Evolutionary conservation across 2,113 vertebrate genomes (phyloP), one percentile per base, ranked within the genome.

Genomic region (Ploceus nigricollis): DNA sequence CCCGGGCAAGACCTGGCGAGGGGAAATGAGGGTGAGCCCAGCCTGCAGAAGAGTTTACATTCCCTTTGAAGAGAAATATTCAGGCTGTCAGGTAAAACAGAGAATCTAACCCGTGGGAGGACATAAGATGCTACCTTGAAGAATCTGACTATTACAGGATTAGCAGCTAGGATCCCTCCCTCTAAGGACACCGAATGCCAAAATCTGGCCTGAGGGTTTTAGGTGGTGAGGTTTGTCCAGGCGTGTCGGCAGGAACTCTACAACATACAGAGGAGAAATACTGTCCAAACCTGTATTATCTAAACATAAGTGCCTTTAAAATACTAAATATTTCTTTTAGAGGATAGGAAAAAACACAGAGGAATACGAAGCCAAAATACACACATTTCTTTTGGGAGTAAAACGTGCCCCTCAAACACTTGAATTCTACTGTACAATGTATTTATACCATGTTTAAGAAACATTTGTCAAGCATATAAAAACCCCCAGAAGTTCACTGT

Each of bases 101-200:
- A 93, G 61, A 42, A 60, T 64, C 78, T 87, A 95, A 95, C 87
- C 54, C 7, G 22, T 91, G 93, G 88, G 88, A 96, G 93, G 92
- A 94, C 85, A 90, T 91, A 88, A 93, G 90, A 96, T 82, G 88
- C 88, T 95, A 78, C 94, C 89, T 82, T 91, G 89, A 97, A 89
- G 91, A 94, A 95, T 89, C 78, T 82, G 86, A 78, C 94, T 95
- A 96, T 96, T 96, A 96, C 81, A 80, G 94, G 96, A 97, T 96
- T 97, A 97, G 91, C n/a, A 71, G 72, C 93, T 91, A 75, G 33
- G 44, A 90, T 93, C 92, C 83, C 83, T 90, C 88, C 87, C 89
- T 96, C 90, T 23, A 64, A 94, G 92, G 91, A 88, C 89, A 95
- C 22, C 2, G 2, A 93, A 69, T 28, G 53, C 90, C 91, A 94